Base-by-base conservation (phyloP, 2,888 invertebrate genomes). In the Ptycholaimellus sp. region DNA sequence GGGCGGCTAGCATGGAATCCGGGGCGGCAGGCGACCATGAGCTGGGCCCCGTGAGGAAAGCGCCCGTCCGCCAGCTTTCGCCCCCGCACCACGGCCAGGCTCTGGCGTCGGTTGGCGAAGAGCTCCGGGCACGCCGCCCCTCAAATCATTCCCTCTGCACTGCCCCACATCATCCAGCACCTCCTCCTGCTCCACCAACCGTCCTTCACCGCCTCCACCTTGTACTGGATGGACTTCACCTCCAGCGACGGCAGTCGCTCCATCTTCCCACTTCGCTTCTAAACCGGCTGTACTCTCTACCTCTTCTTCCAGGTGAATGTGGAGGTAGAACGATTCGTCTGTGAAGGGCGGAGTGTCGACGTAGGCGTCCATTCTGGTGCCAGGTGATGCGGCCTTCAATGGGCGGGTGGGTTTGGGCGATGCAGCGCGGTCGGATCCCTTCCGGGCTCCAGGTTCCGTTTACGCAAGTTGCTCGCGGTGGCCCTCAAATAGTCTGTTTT, bases 381-480 rank as follows among this genome's bases (percentile, higher is more conserved):
- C 55, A 55, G 2, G 50, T 35, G 27, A 55, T 55, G 40, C 46
- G 46, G 3, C 55, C 56, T 35, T 56, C 56, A 36, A 56, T 46
- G 32, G 45, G 46, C 4, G 54, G 53, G 43, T 56, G 56, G 2
- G 50, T 49, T 41, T 56, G 54, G 2, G 49, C 48, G 6, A 49
- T 49, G 38, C 56, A 56, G 39, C 49, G 47, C 16, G 53, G 54
- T 14, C 43, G 44, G 5, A 53, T n/a, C n/a, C n/a, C 42, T 21
- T 46, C 45, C 5, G 56, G 56, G 44, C 46, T 47, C 56, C 56
- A 56, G 17, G 45, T 37, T 11, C 56, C 56, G 36, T 53, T 47
- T 14, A 53, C 50, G 40, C 56, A 56, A 1, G 56, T 50, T 2
- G 54, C 56, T 41, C 51, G 51, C 16, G 54, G 56, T 2, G 54